A percentile compares a stretch with the other conserved stretches of the same genome.
phyloP scores from a whole-genome alignment of 2,797 vertebrate species.

The Neopelma chrysocephalum region DNA sequence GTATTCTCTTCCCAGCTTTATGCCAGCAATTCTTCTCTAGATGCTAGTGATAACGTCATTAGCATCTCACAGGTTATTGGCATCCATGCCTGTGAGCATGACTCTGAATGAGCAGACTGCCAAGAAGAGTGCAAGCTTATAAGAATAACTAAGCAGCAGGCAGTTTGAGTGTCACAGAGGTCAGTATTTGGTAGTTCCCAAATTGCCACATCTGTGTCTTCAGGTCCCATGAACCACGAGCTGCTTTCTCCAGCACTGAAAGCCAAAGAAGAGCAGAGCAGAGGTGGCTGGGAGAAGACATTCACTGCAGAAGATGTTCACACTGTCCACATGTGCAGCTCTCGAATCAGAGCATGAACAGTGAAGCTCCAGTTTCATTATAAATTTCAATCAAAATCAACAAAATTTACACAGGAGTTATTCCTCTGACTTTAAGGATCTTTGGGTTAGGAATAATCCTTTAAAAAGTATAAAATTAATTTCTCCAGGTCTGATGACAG shows the following conservation, averaged over 20 bases:
- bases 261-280: neutral
- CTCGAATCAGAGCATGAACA: neutral
- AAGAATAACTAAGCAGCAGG: neutral
- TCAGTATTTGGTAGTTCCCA: neutral
- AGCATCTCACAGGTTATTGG: fast-evolving
- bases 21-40: neutral
- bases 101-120: neutral
- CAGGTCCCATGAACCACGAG: neutral
- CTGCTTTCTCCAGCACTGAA: neutral
- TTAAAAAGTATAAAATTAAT: neutral
- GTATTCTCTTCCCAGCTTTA: neutral
- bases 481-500: neutral
- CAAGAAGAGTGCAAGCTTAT: neutral
- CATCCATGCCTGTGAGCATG: neutral
- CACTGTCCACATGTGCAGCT: neutral
- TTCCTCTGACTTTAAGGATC: neutral
- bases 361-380: neutral
- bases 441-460: neutral
- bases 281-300: neutral
- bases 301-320: neutral
- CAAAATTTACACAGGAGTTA: neutral
- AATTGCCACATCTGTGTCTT: neutral
- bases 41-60: neutral
- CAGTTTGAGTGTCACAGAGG: neutral
- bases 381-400: neutral